Base-by-base conservation (phyloP, 2,888 invertebrate genomes). In the Tetragonula carbonaria region DNA sequence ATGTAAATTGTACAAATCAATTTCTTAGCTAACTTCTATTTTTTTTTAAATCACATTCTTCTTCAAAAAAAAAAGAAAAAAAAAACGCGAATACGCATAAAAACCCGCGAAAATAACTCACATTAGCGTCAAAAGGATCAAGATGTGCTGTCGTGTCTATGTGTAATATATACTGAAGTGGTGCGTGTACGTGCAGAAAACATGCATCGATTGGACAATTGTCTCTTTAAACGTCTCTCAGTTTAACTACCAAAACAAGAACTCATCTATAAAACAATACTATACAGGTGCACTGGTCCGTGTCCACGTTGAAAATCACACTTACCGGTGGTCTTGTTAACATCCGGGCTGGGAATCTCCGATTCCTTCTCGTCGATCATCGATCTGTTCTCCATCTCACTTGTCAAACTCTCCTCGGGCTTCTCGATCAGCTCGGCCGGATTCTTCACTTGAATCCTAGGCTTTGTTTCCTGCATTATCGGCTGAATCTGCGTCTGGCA, bases 391-490 rank as follows among this genome's bases (percentile, higher is more conserved):
- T 93, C 90, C 59, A 92, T 90, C 2, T 85, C 88, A 13, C 70
- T 68, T 59, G 78, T 66, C 66, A 86, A 18, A 45, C 65, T 88
- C 2, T 93, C 92, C 2, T 93, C 93, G 0, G 91, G 91, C 71
- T 94, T 94, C 33, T 94, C 94, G 73, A 94, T 94, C 18, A 94
- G 85, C 21, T 94, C 94, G 3, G 94, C 93, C 0, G 94, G 87
- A 85, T 94, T 94, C 73, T 94, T 94, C 76, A 94, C 94, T 73
- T 94, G 94, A 45, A 94, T 94, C 74, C 94, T 91, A 0, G 94
- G 94, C 77, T 94, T 94, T 0, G 89, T 74, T 1, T 93, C 92
- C n/a, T 92, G 92, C 5, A 87, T 70, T 21, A 88, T 67, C 28
- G 84, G 59, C 11, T 86, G 74, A 3, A 86, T 86, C 3, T 84